phyloP scores from a whole-genome alignment of 2,888 invertebrate genomes.

The Steinernema carpocapsae region DNA sequence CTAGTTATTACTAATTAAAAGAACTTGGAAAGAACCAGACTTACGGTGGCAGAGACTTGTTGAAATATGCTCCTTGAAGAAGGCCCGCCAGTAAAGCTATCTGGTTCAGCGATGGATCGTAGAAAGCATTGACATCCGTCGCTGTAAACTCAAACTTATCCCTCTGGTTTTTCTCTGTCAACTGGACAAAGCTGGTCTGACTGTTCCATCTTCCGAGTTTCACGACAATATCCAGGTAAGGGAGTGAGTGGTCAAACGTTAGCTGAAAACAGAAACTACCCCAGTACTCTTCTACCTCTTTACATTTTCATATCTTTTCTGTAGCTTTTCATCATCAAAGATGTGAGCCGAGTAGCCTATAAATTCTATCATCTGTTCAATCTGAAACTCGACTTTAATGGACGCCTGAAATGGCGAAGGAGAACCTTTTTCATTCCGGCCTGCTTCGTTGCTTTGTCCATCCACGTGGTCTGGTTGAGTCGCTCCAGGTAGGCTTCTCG shows the following conservation, averaged over 20 bases:
- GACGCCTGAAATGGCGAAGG: not conserved
- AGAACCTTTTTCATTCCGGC: not conserved
- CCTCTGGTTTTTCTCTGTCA: not conserved
- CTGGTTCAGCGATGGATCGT: constrained; percentile 17
- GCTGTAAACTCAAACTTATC: constrained; percentile 24
- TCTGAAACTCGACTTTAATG: not conserved
- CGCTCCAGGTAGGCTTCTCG: constrained; percentile 3
- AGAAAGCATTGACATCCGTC: constrained; percentile 24
- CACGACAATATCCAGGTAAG: constrained; percentile 22
- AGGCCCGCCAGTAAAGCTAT: constrained; percentile 6
- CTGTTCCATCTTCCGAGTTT: constrained; percentile 5
- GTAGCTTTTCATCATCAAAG: not conserved
- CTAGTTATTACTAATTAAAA: not conserved
- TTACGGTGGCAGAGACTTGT: constrained; percentile 17
- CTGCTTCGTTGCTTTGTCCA: constrained; percentile 9
- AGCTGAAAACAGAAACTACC: not conserved
- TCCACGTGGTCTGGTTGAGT: not conserved
- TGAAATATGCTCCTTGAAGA: constrained; percentile 19
- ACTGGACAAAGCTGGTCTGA: not conserved
- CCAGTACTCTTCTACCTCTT: not conserved
- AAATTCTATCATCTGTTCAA: constrained; percentile 10
- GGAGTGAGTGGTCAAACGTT: not conserved
- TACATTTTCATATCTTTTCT: not conserved
- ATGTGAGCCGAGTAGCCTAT: constrained; percentile 14
- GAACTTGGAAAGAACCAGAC: not conserved